Evolutionary conservation across 2,888 invertebrate genomes (phyloP), one percentile per base, ranked within the genome.

Genomic region (Anagyrus pseudococci): DNA sequence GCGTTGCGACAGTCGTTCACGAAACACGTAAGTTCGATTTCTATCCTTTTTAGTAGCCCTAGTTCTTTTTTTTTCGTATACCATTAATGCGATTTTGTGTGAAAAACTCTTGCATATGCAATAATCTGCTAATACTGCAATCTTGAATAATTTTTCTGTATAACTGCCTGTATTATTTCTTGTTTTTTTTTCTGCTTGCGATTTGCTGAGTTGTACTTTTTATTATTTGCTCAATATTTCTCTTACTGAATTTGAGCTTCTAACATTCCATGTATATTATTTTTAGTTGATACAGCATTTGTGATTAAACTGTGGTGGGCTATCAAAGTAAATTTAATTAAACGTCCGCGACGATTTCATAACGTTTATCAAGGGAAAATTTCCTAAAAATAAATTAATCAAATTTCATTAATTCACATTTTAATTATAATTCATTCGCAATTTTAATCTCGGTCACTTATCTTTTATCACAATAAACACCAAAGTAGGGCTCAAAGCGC

Each of bases 1-100:
- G 84, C 86, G 37, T 75, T 84, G 60, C 80, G 84, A 49, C 80
- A 82, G 63, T 82, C 82, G 2, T 81, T 81, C 68, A 82, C 81
- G 63, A 82, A 82, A 72, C 83, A 83, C 69, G 83, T 83, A 71
- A 78, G 80, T n/a, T n/a, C n/a, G n/a, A n/a, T n/a, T n/a, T n/a
- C n/a, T n/a, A n/a, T n/a, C n/a, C n/a, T n/a, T n/a, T n/a, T n/a
- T n/a, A n/a, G n/a, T n/a, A n/a, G n/a, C n/a, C n/a, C n/a, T n/a
- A n/a, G n/a, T n/a, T n/a, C n/a, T n/a, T n/a, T n/a, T n/a, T 52
- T n/a, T 29, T 37, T 13, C 47, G 56, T 66, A 62, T 62, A 50
- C 19, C 26, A 57, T 56, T 62, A 59, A 50, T 43, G 46, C 37
- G 57, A n/a, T 56, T 56, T 44, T 53, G 66, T 66, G 62, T 66